These are phyloP conservation scores for Zaprionus inermis DNA, from an alignment of 1,140 invertebrate species.

Conservation along the genomic window DNA sequence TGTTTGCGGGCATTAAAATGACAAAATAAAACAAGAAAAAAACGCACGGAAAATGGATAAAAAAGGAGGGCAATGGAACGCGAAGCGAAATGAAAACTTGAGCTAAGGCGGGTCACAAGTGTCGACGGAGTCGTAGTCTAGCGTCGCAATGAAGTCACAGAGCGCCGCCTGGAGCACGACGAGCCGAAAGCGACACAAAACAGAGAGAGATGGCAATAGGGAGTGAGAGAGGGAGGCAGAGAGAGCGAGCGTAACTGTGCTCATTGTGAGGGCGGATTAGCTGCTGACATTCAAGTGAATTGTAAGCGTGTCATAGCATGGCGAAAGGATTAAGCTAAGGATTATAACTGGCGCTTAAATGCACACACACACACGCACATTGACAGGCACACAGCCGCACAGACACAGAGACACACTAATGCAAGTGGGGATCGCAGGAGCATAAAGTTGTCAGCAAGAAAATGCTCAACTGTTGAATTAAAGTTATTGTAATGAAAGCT, in stretches of 20 bases:
- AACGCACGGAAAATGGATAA: constrained; percentile 27
- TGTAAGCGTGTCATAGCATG: constrained; percentile 77
- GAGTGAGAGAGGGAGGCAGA: not conserved
- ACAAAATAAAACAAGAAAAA: constrained; percentile 55
- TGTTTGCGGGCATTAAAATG: constrained; percentile 81
- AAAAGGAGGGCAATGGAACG: constrained; percentile 28
- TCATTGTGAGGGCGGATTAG: constrained; percentile 73
- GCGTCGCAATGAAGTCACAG: constrained; percentile 48
- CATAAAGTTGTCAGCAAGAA: constrained; percentile 31
- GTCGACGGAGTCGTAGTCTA: constrained; percentile 51
- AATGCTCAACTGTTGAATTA: not conserved
- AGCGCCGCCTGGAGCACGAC: not conserved
- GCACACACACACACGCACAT: constrained; percentile 10
- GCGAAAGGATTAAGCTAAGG: constrained; percentile 72
- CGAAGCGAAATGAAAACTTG: constrained; percentile 68
- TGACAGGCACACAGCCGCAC: not conserved
- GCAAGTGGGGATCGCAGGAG: not conserved
- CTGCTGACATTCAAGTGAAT: constrained; percentile 75
- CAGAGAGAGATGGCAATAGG: not conserved
- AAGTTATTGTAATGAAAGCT: not conserved
- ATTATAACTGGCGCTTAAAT: constrained; percentile 57
- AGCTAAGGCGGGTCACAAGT: constrained; percentile 67
- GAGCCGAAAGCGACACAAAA: not conserved
- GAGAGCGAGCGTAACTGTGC: constrained; percentile 17
- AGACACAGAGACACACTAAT: not conserved